Base-by-base conservation (phyloP, 2,888 invertebrate genomes). In the Nowickia ferox region DNA sequence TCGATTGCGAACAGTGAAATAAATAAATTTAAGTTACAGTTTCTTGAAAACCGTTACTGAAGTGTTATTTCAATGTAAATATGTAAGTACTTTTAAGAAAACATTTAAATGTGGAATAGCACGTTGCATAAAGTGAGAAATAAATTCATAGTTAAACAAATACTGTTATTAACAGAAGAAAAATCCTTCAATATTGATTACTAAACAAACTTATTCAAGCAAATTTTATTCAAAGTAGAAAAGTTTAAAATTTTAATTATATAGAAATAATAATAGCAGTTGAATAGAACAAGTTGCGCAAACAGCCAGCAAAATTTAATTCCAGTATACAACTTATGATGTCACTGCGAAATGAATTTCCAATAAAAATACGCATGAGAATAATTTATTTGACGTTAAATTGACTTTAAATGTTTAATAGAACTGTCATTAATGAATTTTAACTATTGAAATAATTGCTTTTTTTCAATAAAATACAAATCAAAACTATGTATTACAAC, bases 351-450 rank as follows among this genome's bases (percentile, higher is more conserved):
- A 59, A 53, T 75, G 10, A 53, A 46, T 81, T 81, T 68, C 15
- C 59, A n/a, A 10, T 66, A 57, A 9, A 61, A 80, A 22, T 72
- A 72, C 72, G 65, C 57, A 57, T 57, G 72, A 46, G n/a, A 66
- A 59, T 59, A 44, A 81, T 81, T 80, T 51, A 74, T 66, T 74
- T 74, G 66, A 42, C 15, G 46, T 66, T 42, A 57, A 68, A 66
- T 66, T 74, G 51, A 44, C 66, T 46, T 53, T 46, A 44, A 38
- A 5, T 61, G 42, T 69, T 78, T 59, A 40, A 55, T 65, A 55
- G 19, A 80, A 72, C 19, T 61, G 17, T 15, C 44, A 55, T 57
- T 55, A 40, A 57, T 79, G 55, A 65, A 46, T 65, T 46, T 19
- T 46, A 22, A 44, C 4, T 19, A 15, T 65, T 53, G 17, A 51